These are phyloP conservation scores for Crocidura indochinensis DNA, from an alignment of 2,797 vertebrate genomes.

Conservation along the genomic window DNA sequence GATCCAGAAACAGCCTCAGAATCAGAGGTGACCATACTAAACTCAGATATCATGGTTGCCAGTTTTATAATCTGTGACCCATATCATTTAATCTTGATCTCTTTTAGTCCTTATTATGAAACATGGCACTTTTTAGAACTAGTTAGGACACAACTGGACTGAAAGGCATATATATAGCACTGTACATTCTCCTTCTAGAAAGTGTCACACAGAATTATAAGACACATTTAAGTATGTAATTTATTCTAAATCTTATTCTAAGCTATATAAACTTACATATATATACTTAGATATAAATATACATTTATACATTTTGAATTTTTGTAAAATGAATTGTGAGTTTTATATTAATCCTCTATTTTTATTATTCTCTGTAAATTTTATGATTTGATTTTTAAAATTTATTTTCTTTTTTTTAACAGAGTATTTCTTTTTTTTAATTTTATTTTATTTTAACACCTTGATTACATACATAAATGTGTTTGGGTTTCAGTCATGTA, in stretches of 20 bases:
- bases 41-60: background rate
- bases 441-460: too few species aligned
- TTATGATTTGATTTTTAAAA: too few species aligned
- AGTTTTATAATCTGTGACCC: background rate
- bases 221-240: background rate
- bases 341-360: too few species aligned
- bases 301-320: too few species aligned
- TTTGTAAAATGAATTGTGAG: too few species aligned
- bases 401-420: too few species aligned
- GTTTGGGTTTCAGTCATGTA: too few species aligned
- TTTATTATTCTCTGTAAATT: too few species aligned
- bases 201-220: background rate
- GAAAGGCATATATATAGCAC: background rate
- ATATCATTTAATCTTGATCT: background rate
- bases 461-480: too few species aligned
- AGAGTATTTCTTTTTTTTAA: too few species aligned
- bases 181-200: background rate
- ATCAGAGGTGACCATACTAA: background rate
- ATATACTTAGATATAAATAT: too few species aligned
- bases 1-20: background rate
- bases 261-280: too few species aligned
- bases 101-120: background rate
- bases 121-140: background rate
- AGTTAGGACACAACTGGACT: background rate
- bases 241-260: background rate